Evolutionary conservation across 2,113 vertebrate genomes (phyloP).

Genomic region (Terrapene triunguis): DNA sequence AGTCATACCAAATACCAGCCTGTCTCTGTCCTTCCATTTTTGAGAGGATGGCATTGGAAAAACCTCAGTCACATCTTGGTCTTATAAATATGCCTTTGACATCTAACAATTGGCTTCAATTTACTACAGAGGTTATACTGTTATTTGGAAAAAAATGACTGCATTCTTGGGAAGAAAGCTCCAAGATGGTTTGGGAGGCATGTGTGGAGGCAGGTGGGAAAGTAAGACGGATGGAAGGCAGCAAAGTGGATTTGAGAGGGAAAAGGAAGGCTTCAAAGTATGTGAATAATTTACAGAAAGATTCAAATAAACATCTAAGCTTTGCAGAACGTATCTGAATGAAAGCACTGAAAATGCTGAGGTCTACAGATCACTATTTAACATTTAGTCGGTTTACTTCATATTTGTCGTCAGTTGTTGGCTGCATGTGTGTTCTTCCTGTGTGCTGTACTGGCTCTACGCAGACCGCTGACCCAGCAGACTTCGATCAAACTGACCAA

Average conservation of each 20-base stretch:
- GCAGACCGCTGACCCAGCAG: too few relatives aligned
- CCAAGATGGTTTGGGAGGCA: background rate
- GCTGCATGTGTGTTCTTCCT: too few relatives aligned
- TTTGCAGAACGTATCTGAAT: background rate
- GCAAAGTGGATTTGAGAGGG: background rate
- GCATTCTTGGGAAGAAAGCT: background rate
- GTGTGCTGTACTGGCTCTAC: too few relatives aligned
- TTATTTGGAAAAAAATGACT: background rate
- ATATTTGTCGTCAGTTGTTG: background rate
- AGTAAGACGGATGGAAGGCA: background rate
- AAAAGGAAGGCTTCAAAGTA: background rate
- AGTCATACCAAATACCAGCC: background rate
- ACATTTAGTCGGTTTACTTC: background rate
- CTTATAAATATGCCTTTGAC: background rate
- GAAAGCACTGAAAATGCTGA: background rate
- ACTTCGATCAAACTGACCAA: too few relatives aligned
- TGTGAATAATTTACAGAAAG: background rate
- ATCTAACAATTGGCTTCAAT: background rate
- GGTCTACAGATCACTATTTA: background rate
- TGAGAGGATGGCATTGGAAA: background rate
- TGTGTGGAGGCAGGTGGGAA: background rate
- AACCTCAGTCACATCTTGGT: background rate
- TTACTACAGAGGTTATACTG: background rate
- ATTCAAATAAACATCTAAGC: background rate
- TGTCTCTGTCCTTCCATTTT: background rate